Base-by-base conservation (phyloP, 2,888 invertebrate genomes). In the Eustalomyia histrio region DNA sequence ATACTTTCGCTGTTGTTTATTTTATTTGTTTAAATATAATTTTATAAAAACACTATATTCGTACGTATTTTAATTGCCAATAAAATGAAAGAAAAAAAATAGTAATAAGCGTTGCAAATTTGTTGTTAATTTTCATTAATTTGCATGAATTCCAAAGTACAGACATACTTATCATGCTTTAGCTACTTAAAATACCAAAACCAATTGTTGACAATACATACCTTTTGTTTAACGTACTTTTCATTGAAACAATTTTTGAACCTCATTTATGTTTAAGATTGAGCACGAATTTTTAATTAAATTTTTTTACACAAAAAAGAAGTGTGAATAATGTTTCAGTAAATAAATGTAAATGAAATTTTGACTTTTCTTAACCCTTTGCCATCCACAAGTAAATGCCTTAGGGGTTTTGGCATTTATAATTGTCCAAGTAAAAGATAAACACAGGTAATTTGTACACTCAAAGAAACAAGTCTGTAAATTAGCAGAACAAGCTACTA, bases 111-210 rank as follows among this genome's bases (percentile, higher is more conserved):
- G 63, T 55, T 35, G 55, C 55, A 58, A 57, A 63, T 63, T 69
- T 76, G 68, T 69, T 76, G 68, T 71, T 69, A 69, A 76, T 76
- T 76, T 76, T 64, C n/a, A 63, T 76, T 76, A 64, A 76, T 69
- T 76, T 69, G 29, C 76, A 76, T 76, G 58, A 35, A n/a, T 33
- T 57, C 12, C 29, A 67, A 53, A n/a, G 47, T 35, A 63, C 57
- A 50, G 47, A 61, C 16, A 52, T 39, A 21, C n/a, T n/a, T 55
- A 58, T 5, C n/a, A 47, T n/a, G n/a, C 6, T n/a, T 47, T n/a
- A 14, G n/a, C 43, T 47, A n/a, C 6, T 47, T 1, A 47, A 47
- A 47, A 47, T n/a, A 47, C 43, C 14, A 47, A 14, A 47, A 47
- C 43, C 43, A 47, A n/a, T 47, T 47, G 43, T 47, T 47, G 39